Evolutionary conservation across 2,888 invertebrate genomes (phyloP).

Genomic region (Limnephilus lunatus): DNA sequence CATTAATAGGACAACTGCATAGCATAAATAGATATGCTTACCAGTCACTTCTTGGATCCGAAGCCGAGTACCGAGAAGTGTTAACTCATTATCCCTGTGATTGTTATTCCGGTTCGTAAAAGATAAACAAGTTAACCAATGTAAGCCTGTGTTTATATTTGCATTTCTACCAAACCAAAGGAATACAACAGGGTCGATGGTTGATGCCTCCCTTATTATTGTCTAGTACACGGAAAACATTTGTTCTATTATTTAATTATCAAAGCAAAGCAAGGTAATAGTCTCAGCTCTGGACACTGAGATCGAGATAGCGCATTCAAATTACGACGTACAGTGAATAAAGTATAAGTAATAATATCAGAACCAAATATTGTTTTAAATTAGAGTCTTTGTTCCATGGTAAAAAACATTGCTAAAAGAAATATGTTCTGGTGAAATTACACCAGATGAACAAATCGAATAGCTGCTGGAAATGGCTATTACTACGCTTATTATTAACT

Average conservation of each 20-base stretch:
- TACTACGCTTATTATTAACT: background rate
- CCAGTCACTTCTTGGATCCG: background rate
- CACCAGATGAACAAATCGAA: background rate
- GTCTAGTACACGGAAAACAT: background rate
- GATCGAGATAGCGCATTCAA: background rate
- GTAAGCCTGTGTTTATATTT: background rate
- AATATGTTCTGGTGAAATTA: background rate
- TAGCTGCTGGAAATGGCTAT: background rate
- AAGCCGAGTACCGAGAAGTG: background rate
- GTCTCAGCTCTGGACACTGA: background rate
- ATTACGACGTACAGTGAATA: background rate
- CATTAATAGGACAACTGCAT: background rate
- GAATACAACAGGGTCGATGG: background rate
- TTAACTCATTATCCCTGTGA: background rate
- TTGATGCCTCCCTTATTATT: background rate
- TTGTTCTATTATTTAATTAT: background rate
- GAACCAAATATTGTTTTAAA: background rate
- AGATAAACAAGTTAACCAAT: background rate
- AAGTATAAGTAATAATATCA: background rate
- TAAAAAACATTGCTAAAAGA: background rate
- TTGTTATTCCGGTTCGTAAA: no score
- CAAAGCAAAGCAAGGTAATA: background rate
- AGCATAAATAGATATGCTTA: background rate
- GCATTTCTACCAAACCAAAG: background rate
- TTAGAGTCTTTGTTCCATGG: background rate